These are phyloP conservation scores for Tor tambroides DNA, from an alignment of 2,113 vertebrate species.

Conservation along the genomic window DNA sequence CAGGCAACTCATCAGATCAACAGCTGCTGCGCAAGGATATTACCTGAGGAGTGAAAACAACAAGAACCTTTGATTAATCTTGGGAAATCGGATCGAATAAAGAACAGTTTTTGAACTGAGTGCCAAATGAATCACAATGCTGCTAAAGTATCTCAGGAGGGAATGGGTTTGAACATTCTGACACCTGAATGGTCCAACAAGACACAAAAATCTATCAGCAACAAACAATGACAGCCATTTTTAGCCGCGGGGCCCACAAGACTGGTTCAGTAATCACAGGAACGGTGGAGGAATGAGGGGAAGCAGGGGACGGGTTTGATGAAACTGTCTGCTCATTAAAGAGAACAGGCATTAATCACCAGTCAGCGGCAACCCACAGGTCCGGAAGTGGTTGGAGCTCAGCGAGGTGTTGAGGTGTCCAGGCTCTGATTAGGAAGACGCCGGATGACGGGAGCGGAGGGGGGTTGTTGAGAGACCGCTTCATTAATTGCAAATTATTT, in stretches of 20 bases:
- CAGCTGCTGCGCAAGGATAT: constrained; percentile 51
- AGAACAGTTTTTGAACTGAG: constrained; percentile 43
- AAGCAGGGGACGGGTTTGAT: constrained; percentile 49
- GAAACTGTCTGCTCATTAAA: constrained; percentile 63
- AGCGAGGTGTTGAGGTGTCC: constrained; percentile 43
- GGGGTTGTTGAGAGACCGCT: neutral
- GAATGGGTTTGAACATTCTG: constrained; percentile 4
- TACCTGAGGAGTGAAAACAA: constrained; percentile 47
- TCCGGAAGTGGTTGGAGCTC: constrained; percentile 16
- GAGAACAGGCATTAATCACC: constrained; percentile 62
- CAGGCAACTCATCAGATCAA: constrained; percentile 44
- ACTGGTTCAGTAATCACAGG: constrained; percentile 35
- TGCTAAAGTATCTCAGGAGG: constrained; percentile 18
- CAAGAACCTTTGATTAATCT: constrained; percentile 46
- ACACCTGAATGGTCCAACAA: constrained; percentile 38
- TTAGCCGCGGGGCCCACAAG: constrained; percentile 32
- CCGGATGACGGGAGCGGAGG: constrained; percentile 20
- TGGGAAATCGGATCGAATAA: constrained; percentile 47
- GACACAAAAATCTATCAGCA: constrained; percentile 43
- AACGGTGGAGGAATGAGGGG: constrained; percentile 28
- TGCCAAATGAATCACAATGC: constrained; percentile 25
- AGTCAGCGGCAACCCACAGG: constrained; percentile 28
- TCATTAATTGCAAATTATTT: constrained; percentile 53
- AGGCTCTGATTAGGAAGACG: constrained; percentile 44
- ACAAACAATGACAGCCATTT: constrained; percentile 48